Base-by-base conservation (phyloP, 2,113 vertebrate species). In the Oreamnos americanus region DNA sequence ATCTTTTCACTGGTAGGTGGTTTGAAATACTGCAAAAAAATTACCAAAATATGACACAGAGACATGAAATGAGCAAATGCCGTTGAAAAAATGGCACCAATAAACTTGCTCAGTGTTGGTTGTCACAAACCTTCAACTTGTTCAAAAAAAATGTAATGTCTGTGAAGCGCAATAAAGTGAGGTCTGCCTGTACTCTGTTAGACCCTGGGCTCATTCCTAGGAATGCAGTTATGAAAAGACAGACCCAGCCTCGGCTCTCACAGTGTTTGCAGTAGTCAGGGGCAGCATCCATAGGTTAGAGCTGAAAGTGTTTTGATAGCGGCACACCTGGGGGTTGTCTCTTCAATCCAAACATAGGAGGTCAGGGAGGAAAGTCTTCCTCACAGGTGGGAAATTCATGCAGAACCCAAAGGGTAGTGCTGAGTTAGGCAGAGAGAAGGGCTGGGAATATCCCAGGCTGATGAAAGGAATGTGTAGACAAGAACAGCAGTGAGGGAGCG, bases 301-400 rank as follows among this genome's bases (percentile, higher is more conserved):
- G 28, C 47, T 1, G 0, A 78, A n/a, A 43, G 33, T n/a, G 25
- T 67, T 92, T 87, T 78, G 85, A 53, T 51, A 17, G 60, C 12
- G 12, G 83, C n/a, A 3, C 17, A 12, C 33, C 4, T 58, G 39
- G 36, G 45, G 33, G 17, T 8, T 81, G 36, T 91, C 84, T 57
- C n/a, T 28, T 55, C 39, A 60, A 30, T 23, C 19, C 43, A 17
- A 17, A 45, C 36, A 30, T 57, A 88, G 78, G 47, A 88, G 45
- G 45, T 81, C 45, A 86, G 79, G 30, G 47, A 89, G 62, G 76
- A 83, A 93, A 62, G 16, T 96, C 60, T 76, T 90, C 33, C 16
- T 14, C n/a, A 16, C 26, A 92, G 79, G 16, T 9, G 30, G 53
- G 60, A 90, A 64, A 55, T 90, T 5, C 55, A 26, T 43, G 71